A percentile compares a stretch with the other conserved stretches of the same genome.
These are phyloP conservation scores for Ophioderma brevispina DNA, from an alignment of 35 echinoderm and acorn worm species.

Conservation along the genomic window DNA sequence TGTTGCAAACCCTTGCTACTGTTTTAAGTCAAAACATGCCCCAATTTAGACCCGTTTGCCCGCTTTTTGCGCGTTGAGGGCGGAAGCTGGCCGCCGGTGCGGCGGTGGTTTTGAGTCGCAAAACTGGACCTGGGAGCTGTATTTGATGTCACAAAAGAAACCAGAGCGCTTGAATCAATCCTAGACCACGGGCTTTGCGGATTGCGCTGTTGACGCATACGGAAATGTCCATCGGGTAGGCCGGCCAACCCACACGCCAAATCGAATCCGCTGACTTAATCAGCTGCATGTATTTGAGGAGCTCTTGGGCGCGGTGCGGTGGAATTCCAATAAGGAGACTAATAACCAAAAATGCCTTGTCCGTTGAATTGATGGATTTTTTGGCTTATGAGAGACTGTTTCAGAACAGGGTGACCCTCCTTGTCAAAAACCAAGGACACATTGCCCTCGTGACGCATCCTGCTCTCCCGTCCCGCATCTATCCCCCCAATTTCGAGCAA, in stretches of 20 bases:
- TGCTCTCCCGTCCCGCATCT: no score
- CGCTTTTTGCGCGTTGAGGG: no score
- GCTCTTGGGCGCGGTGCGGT: constrained; percentile 4
- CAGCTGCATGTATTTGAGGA: constrained; percentile 15
- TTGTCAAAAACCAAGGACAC: neutral
- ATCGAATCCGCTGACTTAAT: neutral
- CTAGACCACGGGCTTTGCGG: constrained; percentile 7
- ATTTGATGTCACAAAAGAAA: neutral
- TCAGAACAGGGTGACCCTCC: neutral
- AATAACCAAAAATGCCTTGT: constrained; percentile 9
- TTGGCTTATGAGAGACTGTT: neutral
- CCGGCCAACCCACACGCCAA: constrained; percentile 7
- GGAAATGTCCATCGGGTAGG: constrained; percentile 19
- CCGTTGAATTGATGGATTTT: neutral
- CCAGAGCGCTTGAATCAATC: constrained; percentile 23
- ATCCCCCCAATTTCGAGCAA: neutral
- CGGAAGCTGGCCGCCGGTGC: no score
- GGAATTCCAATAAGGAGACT: neutral
- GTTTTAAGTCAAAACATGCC: neutral
- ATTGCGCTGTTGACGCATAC: neutral
- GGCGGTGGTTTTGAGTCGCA: neutral
- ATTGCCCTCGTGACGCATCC: no score
- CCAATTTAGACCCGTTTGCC: no score
- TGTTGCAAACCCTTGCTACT: neutral
- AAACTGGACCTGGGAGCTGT: no score